Conservation (phyloP, 1,140 invertebrate genomes). For the Drosophila pallidifrons region DNA sequence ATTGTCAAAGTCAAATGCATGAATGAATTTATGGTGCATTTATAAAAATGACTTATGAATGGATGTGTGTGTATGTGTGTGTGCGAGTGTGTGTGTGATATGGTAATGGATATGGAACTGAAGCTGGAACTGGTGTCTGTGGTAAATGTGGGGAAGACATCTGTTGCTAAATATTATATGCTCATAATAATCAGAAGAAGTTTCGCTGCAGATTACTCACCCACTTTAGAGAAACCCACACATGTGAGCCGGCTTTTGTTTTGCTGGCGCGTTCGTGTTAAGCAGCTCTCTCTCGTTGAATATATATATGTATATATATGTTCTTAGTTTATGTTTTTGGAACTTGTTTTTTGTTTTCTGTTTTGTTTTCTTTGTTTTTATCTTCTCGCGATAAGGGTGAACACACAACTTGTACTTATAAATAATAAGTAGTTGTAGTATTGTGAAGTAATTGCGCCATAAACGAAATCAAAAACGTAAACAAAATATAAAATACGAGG, state of each 20-base stretch:
- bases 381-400: conserved; percentile 35
- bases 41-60: conserved; percentile 18
- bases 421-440: conserved; percentile 4
- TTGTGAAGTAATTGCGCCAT: conserved; percentile 40
- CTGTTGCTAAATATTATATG: conserved; percentile 24
- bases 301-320: conserved; percentile 7
- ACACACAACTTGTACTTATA: conserved; percentile 30
- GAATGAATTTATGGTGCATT: conserved; percentile 59
- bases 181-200: conserved; percentile 24
- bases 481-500: background rate
- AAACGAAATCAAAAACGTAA: conserved; percentile 22
- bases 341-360: conserved; percentile 9
- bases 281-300: conserved; percentile 19
- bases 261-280: conserved; percentile 59
- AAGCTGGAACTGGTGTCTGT: conserved; percentile 3
- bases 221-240: conserved; percentile 76
- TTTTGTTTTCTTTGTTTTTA: conserved; percentile 34
- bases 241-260: conserved; percentile 69
- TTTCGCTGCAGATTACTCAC: conserved; percentile 63
- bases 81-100: conserved; percentile 6
- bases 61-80: conserved; percentile 10
- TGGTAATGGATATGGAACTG: conserved; percentile 30
- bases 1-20: conserved; percentile 69
- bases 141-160: conserved; percentile 5
- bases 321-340: conserved; percentile 7